A percentile compares a stretch with the other conserved stretches of the same genome.
Conservation (phyloP, 2,113 vertebrate genomes). For the Suricata suricatta region DNA sequence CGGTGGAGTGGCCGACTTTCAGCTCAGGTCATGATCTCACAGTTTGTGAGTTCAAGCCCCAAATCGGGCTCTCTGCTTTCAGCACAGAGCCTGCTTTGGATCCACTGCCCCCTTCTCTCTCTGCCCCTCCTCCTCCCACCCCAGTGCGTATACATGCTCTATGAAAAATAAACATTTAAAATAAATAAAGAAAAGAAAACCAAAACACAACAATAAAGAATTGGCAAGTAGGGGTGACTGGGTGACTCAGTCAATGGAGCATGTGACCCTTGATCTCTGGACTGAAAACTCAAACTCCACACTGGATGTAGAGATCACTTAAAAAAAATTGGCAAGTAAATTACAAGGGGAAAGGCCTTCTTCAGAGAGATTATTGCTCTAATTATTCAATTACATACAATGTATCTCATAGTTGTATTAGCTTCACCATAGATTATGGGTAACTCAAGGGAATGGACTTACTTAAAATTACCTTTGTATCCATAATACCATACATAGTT, state of each 20-base stretch:
- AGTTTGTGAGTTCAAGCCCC: too few species aligned
- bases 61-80: too few species aligned
- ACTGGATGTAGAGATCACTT: background rate
- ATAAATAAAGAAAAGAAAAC: too few species aligned
- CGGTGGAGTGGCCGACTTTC: background rate
- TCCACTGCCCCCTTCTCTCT: too few species aligned
- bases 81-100: background rate
- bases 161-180: too few species aligned
- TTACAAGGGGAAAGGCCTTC: background rate
- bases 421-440: slow-evolving; percentile 12
- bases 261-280: background rate
- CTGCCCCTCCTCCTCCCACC: too few species aligned
- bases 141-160: too few species aligned
- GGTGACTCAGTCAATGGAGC: background rate
- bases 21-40: too few species aligned
- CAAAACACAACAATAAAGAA: slow-evolving; percentile 8
- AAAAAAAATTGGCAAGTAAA: background rate
- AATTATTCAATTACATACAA: background rate
- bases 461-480: background rate
- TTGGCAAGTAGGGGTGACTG: background rate
- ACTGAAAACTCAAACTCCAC: background rate
- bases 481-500: background rate
- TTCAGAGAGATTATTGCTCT: slow-evolving; percentile 41
- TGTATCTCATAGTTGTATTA: background rate
- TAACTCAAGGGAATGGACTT: background rate